These are phyloP conservation scores for Nothobranchius kuhntae DNA, from an alignment of 2,113 vertebrate species.

Conservation along the genomic window DNA sequence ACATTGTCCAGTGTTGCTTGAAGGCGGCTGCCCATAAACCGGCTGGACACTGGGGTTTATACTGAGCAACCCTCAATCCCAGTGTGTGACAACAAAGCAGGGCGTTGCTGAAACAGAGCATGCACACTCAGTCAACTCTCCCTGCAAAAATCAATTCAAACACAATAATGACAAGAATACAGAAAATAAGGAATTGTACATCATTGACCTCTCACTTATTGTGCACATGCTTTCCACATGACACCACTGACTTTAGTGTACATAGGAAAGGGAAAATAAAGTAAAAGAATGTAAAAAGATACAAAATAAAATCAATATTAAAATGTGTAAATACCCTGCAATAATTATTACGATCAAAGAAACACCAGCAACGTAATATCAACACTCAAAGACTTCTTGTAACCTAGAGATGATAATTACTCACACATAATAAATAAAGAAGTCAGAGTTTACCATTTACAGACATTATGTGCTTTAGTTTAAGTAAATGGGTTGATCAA, in stretches of 20 bases:
- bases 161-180: slow-evolving; percentile 1
- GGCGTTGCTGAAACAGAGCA: slow-evolving; percentile 25
- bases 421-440: slow-evolving; percentile 71
- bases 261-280: slow-evolving; percentile 50
- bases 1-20: not conserved
- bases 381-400: slow-evolving; percentile 66
- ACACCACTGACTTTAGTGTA: slow-evolving; percentile 64
- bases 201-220: slow-evolving; percentile 43
- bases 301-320: slow-evolving; percentile 34
- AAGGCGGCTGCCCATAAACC: slow-evolving; percentile 5
- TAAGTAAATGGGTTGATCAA: slow-evolving; percentile 52
- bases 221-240: slow-evolving; percentile 68
- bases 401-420: slow-evolving; percentile 65
- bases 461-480: slow-evolving; percentile 73
- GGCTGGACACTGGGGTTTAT: not conserved
- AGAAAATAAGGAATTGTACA: slow-evolving; percentile 5
- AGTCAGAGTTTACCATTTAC: slow-evolving; percentile 73
- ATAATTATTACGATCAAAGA: slow-evolving; percentile 73
- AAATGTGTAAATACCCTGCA: slow-evolving; percentile 74
- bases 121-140: slow-evolving; percentile 38
- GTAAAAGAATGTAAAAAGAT: slow-evolving; percentile 43
- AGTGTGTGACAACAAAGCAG: not conserved
- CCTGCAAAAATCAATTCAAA: not conserved
- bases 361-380: slow-evolving; percentile 73
- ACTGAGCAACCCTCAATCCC: not conserved